Evolutionary conservation across 1,140 invertebrate genomes (phyloP).

Genomic region (Rhagoletis zephyria): DNA sequence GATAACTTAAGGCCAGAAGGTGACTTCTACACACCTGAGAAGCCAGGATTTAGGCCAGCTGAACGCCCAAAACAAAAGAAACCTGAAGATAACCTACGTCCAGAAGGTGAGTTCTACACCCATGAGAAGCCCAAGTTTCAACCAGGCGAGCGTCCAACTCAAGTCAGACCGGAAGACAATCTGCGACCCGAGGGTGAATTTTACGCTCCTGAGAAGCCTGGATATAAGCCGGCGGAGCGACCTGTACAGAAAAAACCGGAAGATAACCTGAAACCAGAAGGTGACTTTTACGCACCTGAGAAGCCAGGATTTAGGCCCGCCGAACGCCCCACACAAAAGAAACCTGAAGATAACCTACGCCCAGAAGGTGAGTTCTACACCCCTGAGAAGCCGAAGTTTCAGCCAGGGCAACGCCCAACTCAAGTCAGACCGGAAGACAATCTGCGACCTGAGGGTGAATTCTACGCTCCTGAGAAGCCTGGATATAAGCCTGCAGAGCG

Average conservation of each 20-base stretch:
- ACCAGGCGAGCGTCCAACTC: slow-evolving; percentile 73
- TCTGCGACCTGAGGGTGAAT: slow-evolving; percentile 76
- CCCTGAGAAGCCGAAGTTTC: slow-evolving; percentile 64
- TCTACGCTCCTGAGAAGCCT: slow-evolving; percentile 74
- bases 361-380: slow-evolving; percentile 73
- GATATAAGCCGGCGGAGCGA: slow-evolving; percentile 76
- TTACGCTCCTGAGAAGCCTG: slow-evolving; percentile 72
- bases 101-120: slow-evolving; percentile 80
- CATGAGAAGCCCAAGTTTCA: slow-evolving; percentile 73
- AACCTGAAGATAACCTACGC: slow-evolving; percentile 67
- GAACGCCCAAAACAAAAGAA: too few species aligned
- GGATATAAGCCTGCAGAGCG: slow-evolving; percentile 74
- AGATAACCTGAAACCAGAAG: slow-evolving; percentile 78
- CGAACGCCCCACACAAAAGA: slow-evolving; percentile 73
- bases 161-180: slow-evolving; percentile 75
- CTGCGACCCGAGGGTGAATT: slow-evolving; percentile 77
- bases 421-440: slow-evolving; percentile 74
- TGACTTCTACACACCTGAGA: too few species aligned
- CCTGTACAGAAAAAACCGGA: slow-evolving; percentile 76
- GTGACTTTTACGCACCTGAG: slow-evolving; percentile 73
- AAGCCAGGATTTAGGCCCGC: slow-evolving; percentile 70
- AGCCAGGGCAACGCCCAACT: slow-evolving; percentile 73
- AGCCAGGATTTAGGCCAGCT: too few species aligned
- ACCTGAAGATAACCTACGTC: too few species aligned
- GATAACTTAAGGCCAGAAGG: slow-evolving; percentile 77